phyloP scores from a whole-genome alignment of 2,113 vertebrate species.

The Chaetodon auriga region DNA sequence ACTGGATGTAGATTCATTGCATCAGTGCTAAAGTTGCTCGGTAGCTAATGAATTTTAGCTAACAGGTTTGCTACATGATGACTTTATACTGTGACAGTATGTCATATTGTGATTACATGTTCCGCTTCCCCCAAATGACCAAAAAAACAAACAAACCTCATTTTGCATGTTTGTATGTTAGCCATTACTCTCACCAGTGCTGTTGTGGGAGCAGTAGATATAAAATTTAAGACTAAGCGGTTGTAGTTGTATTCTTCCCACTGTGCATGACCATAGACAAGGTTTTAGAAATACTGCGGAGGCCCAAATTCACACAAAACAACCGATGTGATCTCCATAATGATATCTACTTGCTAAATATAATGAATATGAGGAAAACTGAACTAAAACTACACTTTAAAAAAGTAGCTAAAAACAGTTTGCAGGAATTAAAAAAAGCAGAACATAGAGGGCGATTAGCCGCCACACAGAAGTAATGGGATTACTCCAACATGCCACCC shows the following conservation, averaged over 20 bases:
- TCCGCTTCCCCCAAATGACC: too few species aligned
- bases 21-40: too few species aligned
- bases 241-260: too few species aligned
- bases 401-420: constrained; percentile 36
- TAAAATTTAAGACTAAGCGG: too few species aligned
- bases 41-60: too few species aligned
- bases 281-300: background rate
- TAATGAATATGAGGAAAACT: constrained; percentile 11
- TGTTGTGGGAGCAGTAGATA: too few species aligned
- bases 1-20: background rate
- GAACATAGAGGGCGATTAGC: constrained; percentile 28
- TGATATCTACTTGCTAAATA: constrained; percentile 2
- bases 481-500: constrained; percentile 45
- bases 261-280: background rate
- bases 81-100: too few species aligned
- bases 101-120: too few species aligned
- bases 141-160: too few species aligned
- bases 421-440: constrained; percentile 15
- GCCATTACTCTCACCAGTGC: background rate
- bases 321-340: background rate
- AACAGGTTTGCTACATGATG: too few species aligned
- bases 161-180: background rate
- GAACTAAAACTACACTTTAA: constrained; percentile 13
- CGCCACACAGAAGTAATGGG: constrained; percentile 42
- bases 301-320: background rate